Evolutionary conservation across 23 tunicate genomes (phyloP).

Genomic region (Styela plicata): DNA sequence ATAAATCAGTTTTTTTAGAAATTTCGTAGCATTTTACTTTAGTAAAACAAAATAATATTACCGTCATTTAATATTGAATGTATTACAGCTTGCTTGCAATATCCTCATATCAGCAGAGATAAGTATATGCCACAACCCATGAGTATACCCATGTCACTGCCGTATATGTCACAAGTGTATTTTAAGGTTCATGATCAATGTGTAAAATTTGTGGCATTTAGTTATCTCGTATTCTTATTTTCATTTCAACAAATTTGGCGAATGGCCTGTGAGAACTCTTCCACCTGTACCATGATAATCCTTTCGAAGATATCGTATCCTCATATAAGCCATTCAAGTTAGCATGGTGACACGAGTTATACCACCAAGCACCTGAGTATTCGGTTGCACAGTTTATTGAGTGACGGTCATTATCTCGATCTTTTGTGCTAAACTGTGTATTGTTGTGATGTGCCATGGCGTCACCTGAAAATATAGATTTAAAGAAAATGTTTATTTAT

Average conservation of each 20-base stretch:
- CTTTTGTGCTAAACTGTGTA: background rate
- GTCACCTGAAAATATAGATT: background rate
- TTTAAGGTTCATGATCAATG: too few relatives aligned
- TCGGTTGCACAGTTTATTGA: background rate
- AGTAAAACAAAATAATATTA: too few relatives aligned
- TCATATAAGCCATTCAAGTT: conserved; percentile 2
- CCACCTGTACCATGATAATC: background rate
- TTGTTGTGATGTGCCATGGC: background rate
- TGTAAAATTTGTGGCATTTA: too few relatives aligned
- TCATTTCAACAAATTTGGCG: conserved; percentile 14
- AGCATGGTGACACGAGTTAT: background rate
- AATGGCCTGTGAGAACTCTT: background rate
- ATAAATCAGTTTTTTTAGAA: too few relatives aligned
- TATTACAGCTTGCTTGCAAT: too few relatives aligned
- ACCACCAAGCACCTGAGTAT: conserved; percentile 1
- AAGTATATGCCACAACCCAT: too few relatives aligned
- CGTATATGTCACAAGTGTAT: too few relatives aligned
- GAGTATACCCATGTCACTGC: too few relatives aligned
- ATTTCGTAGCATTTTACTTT: too few relatives aligned
- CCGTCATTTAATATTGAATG: too few relatives aligned
- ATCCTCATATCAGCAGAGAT: too few relatives aligned
- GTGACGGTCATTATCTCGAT: background rate
- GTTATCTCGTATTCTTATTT: background rate
- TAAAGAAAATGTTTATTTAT: too few relatives aligned
- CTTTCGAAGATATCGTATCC: background rate